Base-by-base conservation (phyloP, 2,888 invertebrate species). In the Melanostoma mellinum region DNA sequence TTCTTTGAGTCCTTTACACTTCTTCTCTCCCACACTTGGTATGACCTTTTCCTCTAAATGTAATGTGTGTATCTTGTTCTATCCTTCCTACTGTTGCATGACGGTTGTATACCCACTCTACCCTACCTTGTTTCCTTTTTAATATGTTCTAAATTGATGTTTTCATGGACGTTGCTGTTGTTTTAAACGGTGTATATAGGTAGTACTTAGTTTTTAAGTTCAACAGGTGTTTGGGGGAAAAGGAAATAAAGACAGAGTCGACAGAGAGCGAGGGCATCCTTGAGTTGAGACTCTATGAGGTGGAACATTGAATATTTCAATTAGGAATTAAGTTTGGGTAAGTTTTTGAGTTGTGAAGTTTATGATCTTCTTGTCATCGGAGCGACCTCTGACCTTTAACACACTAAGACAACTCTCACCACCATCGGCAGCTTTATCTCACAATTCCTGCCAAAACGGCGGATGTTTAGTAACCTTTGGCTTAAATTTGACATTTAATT, bases 31-130 rank as follows among this genome's bases (percentile, higher is more conserved):
- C 38, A n/a, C 48, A 48, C 35, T 8, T 44, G 6, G 38, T 6
- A 48, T 63, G 38, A 36, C 48, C 50, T 63, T 63, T 46, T 50
- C 36, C 38, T 38, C 20, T 32, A 38, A 32, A 20, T 61, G 48
- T 44, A 9, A n/a, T 38, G 30, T 20, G 20, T 46, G 46, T 50
- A n/a, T 63, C 9, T 63, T n/a, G 30, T 6, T 33, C 5, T 63
- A 63, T 36, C 46, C 38, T 63, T 63, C 6, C n/a, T 38, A 63
- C 48, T 48, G 50, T 63, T 63, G 63, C 63, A 63, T 63, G 63
- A 32, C 38, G 36, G 35, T 63, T 40, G 6, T 38, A 42, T 46
- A 8, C 20, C 20, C 20, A 20, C 20, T 20, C 20, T 20, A 20
- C 20, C 0, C 20, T 20, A 20, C 20, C 20, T 20, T 35, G 5